Base-by-base conservation (phyloP, 2,888 invertebrate genomes). In the Yponomeuta evonymella region DNA sequence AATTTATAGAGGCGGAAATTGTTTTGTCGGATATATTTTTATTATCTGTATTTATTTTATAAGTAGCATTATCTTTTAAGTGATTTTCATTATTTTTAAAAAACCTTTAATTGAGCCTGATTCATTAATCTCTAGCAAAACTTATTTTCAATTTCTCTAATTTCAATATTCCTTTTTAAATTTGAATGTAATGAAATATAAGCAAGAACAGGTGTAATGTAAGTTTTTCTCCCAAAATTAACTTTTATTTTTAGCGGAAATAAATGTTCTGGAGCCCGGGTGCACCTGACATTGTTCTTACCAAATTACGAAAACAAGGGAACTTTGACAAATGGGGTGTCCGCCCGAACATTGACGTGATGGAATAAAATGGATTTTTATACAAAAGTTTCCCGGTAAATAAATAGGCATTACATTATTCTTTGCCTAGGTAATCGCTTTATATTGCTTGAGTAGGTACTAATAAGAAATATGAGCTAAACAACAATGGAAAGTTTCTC, bases 321-420 rank as follows among this genome's bases (percentile, higher is more conserved):
- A 58, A 58, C 5, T 58, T 58, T 80, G 79, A 75, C 72, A 73
- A 75, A 73, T 73, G n/a, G 10, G 69, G 36, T 70, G 70, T 76
- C 77, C 76, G 77, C 77, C 75, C 75, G 75, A 75, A 74, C 72
- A 77, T 74, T 76, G 73, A 75, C 75, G 69, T 74, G 72, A 73
- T 75, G 75, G 73, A 73, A 75, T 73, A 73, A 73, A 72, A 75
- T 71, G 73, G 70, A 71, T 71, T 71, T 70, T 66, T 15, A 58
- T 58, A 58, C 51, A 12, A 58, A 58, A 15, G 51, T 58, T 58
- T 12, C 5, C 15, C 51, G 51, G 51, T 15, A 15, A 5, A 15
- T 15, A 15, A 12, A 2, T 15, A 3, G 3, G 51, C 15, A 15
- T 8, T 43, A 43, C 43, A 8, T 43, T 43, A 43, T 8, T 43